Base-by-base conservation (phyloP, 1,140 invertebrate species). In the Ceratina japonica region DNA sequence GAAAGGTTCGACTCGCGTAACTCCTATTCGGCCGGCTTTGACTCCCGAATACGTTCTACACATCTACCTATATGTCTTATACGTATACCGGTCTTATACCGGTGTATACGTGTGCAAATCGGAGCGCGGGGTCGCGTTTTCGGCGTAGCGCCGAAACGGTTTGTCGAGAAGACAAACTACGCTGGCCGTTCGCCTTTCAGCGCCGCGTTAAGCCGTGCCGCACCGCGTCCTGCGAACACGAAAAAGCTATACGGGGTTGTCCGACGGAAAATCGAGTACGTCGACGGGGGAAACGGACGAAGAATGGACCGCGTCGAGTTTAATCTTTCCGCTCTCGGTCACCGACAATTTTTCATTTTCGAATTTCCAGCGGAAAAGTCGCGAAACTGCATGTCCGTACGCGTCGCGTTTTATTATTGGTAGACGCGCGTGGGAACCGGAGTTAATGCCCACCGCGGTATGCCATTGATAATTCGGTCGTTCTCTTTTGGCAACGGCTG, bases 401-500 rank as follows among this genome's bases (percentile, higher is more conserved):
- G 56, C 24, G 58, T 2, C 31, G 22, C 24, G 37, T 59, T 12
- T 22, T 56, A 27, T 24, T 56, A 56, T n/a, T n/a, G 37, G 37
- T 44, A 7, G 2, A 44, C 66, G 66, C 65, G 74, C 52, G 51
- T 64, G 73, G 16, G 51, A 31, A 76, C 24, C 59, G 52, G 66
- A 65, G 74, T 65, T 80, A 77, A 80, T 2, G 79, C 18, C 64
- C 66, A 81, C 62, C 37, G 58, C 12, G 80, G 80, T 82, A 82
- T 82, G 80, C 76, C 80, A 82, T 82, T 82, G 80, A 82, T 74
- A 82, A 79, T 52, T 81, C 49, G 49, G 49, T 18, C 44, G 22
- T 56, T 65, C 71, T 74, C 27, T 59, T 59, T 78, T 78, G 76
- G 76, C 76, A 78, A 3, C 16, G 2, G 31, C 18, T 54, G 37